Percentiles rank a stretch among this genome's conserved stretches.
These are phyloP conservation scores for Incurvaria masculella DNA, from an alignment of 2,888 invertebrate genomes.

Conservation along the genomic window DNA sequence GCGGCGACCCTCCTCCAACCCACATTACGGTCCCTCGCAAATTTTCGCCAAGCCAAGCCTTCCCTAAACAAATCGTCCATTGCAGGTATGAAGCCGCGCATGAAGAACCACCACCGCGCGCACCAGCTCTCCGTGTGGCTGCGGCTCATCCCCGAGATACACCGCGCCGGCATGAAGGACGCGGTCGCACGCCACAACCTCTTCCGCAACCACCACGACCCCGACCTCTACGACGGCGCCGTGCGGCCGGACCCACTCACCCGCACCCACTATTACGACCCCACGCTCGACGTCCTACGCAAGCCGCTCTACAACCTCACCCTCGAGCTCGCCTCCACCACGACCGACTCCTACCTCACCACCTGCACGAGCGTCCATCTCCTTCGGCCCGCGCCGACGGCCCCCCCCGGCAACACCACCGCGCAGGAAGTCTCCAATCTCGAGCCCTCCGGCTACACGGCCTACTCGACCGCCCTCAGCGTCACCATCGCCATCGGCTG, in stretches of 20 bases:
- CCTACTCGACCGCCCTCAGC: constrained; percentile 72
- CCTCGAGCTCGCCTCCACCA: constrained; percentile 48
- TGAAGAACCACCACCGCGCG: constrained; percentile 95
- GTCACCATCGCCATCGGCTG: constrained; percentile 81
- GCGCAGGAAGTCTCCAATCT: constrained; percentile 76
- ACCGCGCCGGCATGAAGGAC: constrained; percentile 86
- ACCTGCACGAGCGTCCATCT: constrained; percentile 70
- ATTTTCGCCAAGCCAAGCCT: not conserved
- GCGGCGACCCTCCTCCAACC: no score
- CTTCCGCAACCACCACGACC: constrained; percentile 86
- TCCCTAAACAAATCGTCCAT: constrained; percentile 23
- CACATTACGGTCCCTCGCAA: no score
- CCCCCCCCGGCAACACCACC: constrained; percentile 50
- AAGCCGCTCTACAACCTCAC: constrained; percentile 58
- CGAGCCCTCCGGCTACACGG: constrained; percentile 74
- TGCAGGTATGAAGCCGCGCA: constrained; percentile 87
- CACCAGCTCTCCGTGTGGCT: constrained; percentile 96
- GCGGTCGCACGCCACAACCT: constrained; percentile 86
- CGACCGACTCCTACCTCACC: constrained; percentile 63
- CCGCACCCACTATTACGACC: constrained; percentile 62
- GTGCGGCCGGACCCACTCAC: constrained; percentile 81
- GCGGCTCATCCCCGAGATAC: constrained; percentile 88
- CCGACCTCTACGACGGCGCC: constrained; percentile 84
- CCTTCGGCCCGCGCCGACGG: constrained; percentile 60
- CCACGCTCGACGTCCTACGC: constrained; percentile 60